Base-by-base conservation (phyloP, 2,888 invertebrate genomes). In the Agrypnus murinus region DNA sequence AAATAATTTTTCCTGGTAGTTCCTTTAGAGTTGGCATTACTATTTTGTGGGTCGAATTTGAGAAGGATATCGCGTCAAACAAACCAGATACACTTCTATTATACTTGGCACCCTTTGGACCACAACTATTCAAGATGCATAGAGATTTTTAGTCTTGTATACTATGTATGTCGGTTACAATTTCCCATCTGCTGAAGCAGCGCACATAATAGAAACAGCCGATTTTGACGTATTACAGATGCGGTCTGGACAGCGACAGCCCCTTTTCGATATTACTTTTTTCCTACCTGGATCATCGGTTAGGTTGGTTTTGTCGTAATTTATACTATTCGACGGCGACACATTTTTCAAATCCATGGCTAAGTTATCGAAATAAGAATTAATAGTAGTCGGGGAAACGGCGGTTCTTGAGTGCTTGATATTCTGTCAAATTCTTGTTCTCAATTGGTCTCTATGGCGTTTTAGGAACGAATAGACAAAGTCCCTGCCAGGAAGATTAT, bases 231-330 rank as follows among this genome's bases (percentile, higher is more conserved):
- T 34, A 17, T 57, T 57, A 15, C 38, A 57, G 17, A 79, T 75
- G 25, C 77, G 40, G 59, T 81, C 77, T 19, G 77, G 75, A 66
- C 82, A 78, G 65, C 81, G 71, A 36, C 66, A 58, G n/a, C 74
- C 69, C 40, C 71, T 57, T 63, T 73, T 70, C 72, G 31, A 45
- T 12, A 75, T 69, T 14, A 57, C 65, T 50, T 69, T 76, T 34
- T 76, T 75, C 38, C 69, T 71, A 0, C 81, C 82, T 17, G 81
- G 81, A 57, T 84, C 80, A 63, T 83, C 82, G 10, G 75, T 64
- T 7, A 85, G 69, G 53, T 82, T 82, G 1, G 80, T 81, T 68
- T 83, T 81, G 68, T 84, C 82, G 74, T 81, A 85, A 63, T 84
- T 84, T 19, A 80, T 68, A n/a, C n/a, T 17, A 80, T 79, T 14